Conservation (phyloP, 2,888 invertebrate genomes). For the Abscondita cerata region DNA sequence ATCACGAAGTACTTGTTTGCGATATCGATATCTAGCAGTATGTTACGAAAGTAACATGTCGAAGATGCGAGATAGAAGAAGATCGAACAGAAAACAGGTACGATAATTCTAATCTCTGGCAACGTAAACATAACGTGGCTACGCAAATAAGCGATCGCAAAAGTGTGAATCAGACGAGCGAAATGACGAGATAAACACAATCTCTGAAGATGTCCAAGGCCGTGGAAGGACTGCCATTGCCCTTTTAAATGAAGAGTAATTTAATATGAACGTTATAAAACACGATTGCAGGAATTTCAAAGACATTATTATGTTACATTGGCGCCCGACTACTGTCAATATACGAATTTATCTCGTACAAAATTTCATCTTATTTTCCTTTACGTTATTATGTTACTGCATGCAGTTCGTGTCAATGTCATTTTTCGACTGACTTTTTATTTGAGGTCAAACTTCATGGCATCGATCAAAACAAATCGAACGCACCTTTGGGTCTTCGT, state of each 20-base stretch:
- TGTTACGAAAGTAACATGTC: slow-evolving; percentile 27
- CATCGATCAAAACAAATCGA: too few relatives aligned
- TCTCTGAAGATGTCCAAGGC: slow-evolving; percentile 51
- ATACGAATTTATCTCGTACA: not conserved
- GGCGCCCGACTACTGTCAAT: slow-evolving; percentile 40
- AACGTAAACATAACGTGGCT: slow-evolving; percentile 30
- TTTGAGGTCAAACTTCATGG: too few relatives aligned
- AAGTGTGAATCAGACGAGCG: slow-evolving; percentile 49
- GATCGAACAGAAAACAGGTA: slow-evolving; percentile 28
- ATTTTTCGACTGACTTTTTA: too few relatives aligned
- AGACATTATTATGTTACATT: slow-evolving; percentile 40
- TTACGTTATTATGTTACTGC: too few relatives aligned
- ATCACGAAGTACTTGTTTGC: slow-evolving; percentile 32
- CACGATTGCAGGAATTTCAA: slow-evolving; percentile 42
- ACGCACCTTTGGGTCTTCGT: too few relatives aligned
- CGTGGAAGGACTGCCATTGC: slow-evolving; percentile 52
- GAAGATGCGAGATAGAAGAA: slow-evolving; percentile 34
- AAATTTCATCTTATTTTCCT: too few relatives aligned
- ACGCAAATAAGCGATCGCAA: slow-evolving; percentile 36
- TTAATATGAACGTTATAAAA: slow-evolving; percentile 49
- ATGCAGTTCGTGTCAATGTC: too few relatives aligned
- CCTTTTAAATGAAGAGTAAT: slow-evolving; percentile 46
- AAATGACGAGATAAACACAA: slow-evolving; percentile 51
- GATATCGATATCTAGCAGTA: slow-evolving; percentile 32
- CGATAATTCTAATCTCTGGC: slow-evolving; percentile 35